Evolutionary conservation across 2,888 invertebrate species (phyloP), one percentile per base, ranked within the genome.

Genomic region (Apomyelois bistriatella): DNA sequence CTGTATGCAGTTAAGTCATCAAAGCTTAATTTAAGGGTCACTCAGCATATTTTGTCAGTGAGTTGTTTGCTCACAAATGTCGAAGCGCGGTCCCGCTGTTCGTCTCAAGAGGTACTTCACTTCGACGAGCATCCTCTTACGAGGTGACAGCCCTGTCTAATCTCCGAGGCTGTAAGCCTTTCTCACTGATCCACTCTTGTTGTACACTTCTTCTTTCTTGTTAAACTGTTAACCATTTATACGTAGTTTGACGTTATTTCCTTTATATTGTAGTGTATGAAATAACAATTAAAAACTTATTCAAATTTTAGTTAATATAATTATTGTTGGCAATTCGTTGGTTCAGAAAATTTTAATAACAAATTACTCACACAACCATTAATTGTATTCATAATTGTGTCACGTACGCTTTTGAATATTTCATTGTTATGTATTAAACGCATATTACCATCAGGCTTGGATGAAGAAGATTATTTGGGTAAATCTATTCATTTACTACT

Each of bases 91-190:
- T 70, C 54, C 74, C 71, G 76, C 70, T 74, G 69, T 80, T 84
- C 68, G 84, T 82, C 80, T 87, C 84, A 67, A 88, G 88, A 66
- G 78, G 68, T 70, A 57, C 82, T 82, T 61, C 62, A 68, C 63
- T 65, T 67, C 70, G 66, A 67, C 65, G 70, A 80, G 82, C 66
- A 72, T 63, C 60, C 68, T 76, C 70, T 70, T 74, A 66, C 72
- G 72, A 82, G 79, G 79, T 85, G 85, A 80, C 85, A 79, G 76
- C 76, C 75, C 76, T 76, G 79, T 80, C 82, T 87, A 85, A 87
- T 85, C 84, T 82, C 73, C 68, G 65, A 71, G 68, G 70, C 76
- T 77, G 80, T 74, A 71, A 73, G 72, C 74, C 72, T 72, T 76
- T 74, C 74, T 67, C 71, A 76, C 71, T 73, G 74, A 75, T 74